phyloP scores from a whole-genome alignment of 2,797 vertebrate species.

The Rhynchonycteris naso region DNA sequence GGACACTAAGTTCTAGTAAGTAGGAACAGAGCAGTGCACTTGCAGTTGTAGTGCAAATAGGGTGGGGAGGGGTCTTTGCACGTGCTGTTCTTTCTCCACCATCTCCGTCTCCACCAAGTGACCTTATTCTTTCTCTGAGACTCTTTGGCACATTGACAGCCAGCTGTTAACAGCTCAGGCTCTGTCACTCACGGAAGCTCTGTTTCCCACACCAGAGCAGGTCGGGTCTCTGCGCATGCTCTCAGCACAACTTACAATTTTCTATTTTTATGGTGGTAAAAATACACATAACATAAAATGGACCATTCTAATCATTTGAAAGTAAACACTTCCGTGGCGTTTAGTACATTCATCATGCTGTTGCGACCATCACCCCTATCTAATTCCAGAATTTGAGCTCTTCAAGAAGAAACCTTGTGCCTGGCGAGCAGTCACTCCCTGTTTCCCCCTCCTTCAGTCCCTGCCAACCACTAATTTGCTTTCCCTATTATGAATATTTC shows the following conservation, averaged over 20 bases:
- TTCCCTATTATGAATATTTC: background rate
- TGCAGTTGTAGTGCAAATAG: background rate
- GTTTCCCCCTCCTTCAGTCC: background rate
- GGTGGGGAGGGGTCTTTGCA: background rate
- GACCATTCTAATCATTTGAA: background rate
- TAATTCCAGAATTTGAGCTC: background rate
- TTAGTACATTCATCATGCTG: background rate
- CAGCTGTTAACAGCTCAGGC: background rate
- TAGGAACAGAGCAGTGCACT: background rate
- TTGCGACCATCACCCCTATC: background rate
- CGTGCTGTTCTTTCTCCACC: background rate
- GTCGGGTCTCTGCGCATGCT: no score
- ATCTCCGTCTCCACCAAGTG: background rate
- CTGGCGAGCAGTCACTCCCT: fast-evolving
- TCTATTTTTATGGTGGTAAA: background rate
- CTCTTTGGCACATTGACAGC: background rate
- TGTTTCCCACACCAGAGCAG: fast-evolving
- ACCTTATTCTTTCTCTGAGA: background rate
- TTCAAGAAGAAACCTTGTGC: background rate
- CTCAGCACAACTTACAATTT: background rate
- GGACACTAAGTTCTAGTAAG: background rate
- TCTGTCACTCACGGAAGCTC: fast-evolving
- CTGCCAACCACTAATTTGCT: background rate
- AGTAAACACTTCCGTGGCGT: background rate
- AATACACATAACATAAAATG: background rate